These are phyloP conservation scores for Rhabdomys pumilio DNA, from an alignment of 2,797 vertebrate genomes.

Conservation along the genomic window DNA sequence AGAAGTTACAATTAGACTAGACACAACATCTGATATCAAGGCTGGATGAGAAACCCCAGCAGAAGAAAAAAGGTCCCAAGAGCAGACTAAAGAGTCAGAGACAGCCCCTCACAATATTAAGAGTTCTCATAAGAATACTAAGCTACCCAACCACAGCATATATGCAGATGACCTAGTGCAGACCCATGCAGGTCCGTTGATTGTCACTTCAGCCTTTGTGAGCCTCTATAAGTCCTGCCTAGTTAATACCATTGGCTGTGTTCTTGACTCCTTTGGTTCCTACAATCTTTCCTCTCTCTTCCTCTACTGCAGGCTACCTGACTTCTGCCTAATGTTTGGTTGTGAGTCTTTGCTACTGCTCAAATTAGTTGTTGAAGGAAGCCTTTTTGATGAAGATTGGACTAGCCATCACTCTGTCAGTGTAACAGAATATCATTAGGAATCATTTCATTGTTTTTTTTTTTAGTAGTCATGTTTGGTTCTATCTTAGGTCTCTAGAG, in stretches of 20 bases:
- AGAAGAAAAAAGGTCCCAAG: background rate
- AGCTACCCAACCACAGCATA: background rate
- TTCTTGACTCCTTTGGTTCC: background rate
- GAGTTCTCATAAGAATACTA: background rate
- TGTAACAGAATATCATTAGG: background rate
- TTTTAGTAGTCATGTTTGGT: background rate
- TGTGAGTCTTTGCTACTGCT: background rate
- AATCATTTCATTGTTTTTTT: background rate
- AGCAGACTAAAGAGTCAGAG: background rate
- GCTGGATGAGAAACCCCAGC: background rate
- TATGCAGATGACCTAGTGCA: background rate
- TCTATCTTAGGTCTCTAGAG: background rate
- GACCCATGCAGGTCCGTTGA: background rate
- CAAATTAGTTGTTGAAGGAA: no score
- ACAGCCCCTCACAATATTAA: background rate
- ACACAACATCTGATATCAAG: background rate
- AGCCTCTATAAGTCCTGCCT: no score
- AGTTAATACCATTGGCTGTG: background rate
- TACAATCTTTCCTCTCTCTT: background rate
- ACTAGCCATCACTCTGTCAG: background rate
- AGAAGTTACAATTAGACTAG: background rate
- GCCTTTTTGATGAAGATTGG: background rate
- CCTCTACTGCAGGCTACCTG: background rate
- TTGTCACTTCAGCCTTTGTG: background rate
- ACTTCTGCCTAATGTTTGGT: background rate